Base-by-base conservation (phyloP, 2,113 vertebrate species). In the Antennarius striatus region DNA sequence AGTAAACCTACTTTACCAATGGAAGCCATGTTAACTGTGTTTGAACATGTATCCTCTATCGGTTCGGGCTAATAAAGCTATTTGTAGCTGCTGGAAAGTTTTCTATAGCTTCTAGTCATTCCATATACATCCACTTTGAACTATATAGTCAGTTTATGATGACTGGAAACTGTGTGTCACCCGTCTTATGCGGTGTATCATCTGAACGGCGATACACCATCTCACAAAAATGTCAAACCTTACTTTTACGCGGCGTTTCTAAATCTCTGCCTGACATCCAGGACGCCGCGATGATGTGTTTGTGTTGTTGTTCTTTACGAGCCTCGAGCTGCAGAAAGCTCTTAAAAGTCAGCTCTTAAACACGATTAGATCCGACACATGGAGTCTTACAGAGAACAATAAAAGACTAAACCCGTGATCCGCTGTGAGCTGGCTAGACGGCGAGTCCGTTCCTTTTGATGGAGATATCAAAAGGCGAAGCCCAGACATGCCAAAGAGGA, bases 371-470 rank as follows among this genome's bases (percentile, higher is more conserved):
- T 28, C 4, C 17, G 14, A 2, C 30, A 42, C 17, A 6, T 14
- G 56, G 45, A 30, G 50, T 22, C 16, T 14, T 28, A n/a, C n/a
- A 54, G 40, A 49, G 13, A 45, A 22, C 22, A 22, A 22, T 22
- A 22, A 22, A 22, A 22, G 22, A 22, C 22, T 1, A 11, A 12
- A 53, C 54, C 42, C 15, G 11, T 4, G 6, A 49, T 36, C 16
- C 1, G 0, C 14, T 46, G 45, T 17, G 17, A 54, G 13, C 39
- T 11, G 36, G 13, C 40, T 50, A 28, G 16, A 73, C 62, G 54
- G 50, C 14, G 10, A 16, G 5, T 22, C 52, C 55, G 66, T 56
- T 74, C 56, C 42, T 70, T 15, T 22, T n/a, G 14, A 15, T 49
- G 17, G 45, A 49, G 6, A 36, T 32, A 47, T 40, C 6, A 7